phyloP scores from a whole-genome alignment of 2,113 vertebrate species.

The Xiphophorus maculatus region DNA sequence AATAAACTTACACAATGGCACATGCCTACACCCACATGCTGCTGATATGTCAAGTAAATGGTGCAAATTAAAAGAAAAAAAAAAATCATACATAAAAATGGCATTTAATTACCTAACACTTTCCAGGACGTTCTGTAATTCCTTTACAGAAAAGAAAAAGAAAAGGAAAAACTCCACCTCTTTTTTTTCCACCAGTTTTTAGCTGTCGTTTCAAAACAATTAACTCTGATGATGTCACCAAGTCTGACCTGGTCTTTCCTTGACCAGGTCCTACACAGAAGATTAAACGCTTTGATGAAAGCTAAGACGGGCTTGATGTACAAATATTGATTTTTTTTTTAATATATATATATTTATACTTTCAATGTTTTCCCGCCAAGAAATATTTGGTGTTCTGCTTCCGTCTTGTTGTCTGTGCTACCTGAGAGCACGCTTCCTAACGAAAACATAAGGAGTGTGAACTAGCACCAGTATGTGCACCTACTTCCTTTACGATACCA shows the following conservation, averaged over 20 bases:
- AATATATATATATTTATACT: background rate
- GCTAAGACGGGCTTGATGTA: background rate
- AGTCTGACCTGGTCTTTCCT: background rate
- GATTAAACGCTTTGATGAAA: conserved; percentile 6
- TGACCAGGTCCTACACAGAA: background rate
- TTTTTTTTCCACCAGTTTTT: conserved; percentile 38
- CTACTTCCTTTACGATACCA: conserved; percentile 44
- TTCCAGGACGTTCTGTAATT: conserved; percentile 40
- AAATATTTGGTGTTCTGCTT: conserved; percentile 34
- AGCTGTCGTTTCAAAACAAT: background rate
- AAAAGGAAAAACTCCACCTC: background rate
- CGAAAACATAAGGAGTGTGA: conserved; percentile 29
- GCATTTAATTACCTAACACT: conserved; percentile 19
- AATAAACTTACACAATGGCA: conserved; percentile 10
- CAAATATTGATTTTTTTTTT: background rate
- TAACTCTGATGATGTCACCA: background rate
- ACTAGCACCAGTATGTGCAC: conserved; percentile 67
- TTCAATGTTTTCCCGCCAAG: conserved; percentile 30
- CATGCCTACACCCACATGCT: conserved; percentile 28
- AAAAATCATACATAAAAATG: background rate
- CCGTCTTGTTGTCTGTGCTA: conserved; percentile 26
- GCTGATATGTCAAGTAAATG: conserved; percentile 68
- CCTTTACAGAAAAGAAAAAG: conserved; percentile 14
- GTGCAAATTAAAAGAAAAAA: conserved; percentile 48
- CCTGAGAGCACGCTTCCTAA: conserved; percentile 36